phyloP scores from a whole-genome alignment of 2,888 invertebrate species.

The Amorpha juglandis region DNA sequence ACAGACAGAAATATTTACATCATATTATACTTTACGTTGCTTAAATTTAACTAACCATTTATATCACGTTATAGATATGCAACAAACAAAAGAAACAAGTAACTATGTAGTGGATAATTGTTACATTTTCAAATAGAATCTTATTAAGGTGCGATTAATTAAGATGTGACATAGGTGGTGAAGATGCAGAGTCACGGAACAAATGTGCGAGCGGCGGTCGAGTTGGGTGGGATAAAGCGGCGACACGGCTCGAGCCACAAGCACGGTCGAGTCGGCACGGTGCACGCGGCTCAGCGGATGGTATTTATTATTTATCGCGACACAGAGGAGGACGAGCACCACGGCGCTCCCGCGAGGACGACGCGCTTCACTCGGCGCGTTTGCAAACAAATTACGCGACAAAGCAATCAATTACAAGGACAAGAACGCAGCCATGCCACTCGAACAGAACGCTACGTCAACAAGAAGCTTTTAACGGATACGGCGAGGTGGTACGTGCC shows the following conservation, averaged over 20 bases:
- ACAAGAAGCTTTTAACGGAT: slow-evolving; percentile 81
- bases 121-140: slow-evolving; percentile 19
- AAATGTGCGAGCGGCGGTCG: slow-evolving; percentile 26
- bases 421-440: slow-evolving; percentile 74
- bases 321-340: slow-evolving; percentile 69
- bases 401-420: slow-evolving; percentile 84
- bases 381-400: slow-evolving; percentile 83
- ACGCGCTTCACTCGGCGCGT: slow-evolving; percentile 60
- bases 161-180: slow-evolving; percentile 44
- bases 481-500: slow-evolving; percentile 68
- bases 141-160: slow-evolving; percentile 17
- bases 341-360: slow-evolving; percentile 72
- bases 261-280: slow-evolving; percentile 25
- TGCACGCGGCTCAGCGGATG: slow-evolving; percentile 41
- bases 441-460: slow-evolving; percentile 81
- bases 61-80: too few relatives aligned
- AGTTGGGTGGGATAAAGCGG: slow-evolving; percentile 32
- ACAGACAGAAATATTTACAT: too few relatives aligned
- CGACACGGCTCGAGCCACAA: slow-evolving; percentile 36
- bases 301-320: slow-evolving; percentile 78
- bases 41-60: too few relatives aligned
- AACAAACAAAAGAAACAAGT: background rate
- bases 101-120: background rate
- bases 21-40: too few relatives aligned
- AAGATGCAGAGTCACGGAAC: slow-evolving; percentile 62